Percentiles rank a stretch among this genome's conserved stretches.
Evolutionary conservation across 2,113 vertebrate species (phyloP).

Genomic region (Turnix velox): DNA sequence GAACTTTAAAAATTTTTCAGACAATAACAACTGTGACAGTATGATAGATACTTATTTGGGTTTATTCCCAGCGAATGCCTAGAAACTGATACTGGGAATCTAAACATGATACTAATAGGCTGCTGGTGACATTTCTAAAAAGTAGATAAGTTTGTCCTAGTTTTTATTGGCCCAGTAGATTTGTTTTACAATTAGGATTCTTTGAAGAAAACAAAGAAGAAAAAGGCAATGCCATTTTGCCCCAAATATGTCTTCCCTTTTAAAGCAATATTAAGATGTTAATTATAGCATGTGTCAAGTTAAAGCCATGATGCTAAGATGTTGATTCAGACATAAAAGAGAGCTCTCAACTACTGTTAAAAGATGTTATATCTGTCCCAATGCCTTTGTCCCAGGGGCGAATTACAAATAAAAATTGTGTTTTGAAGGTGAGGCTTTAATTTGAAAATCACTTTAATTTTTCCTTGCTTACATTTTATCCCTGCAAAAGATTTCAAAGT

Average conservation of each 20-base stretch:
- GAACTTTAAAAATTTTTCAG: slow-evolving; percentile 34
- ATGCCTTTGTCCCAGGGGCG: background rate
- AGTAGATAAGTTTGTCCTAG: background rate
- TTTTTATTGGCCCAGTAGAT: background rate
- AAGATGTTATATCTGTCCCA: background rate
- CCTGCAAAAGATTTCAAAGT: background rate
- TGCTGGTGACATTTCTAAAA: background rate
- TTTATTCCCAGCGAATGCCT: background rate
- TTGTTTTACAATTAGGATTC: background rate
- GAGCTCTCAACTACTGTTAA: background rate
- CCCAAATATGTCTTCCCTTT: background rate
- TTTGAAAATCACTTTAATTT: background rate
- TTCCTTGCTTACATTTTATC: background rate
- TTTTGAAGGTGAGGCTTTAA: background rate
- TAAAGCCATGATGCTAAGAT: background rate
- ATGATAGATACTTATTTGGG: background rate
- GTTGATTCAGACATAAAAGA: background rate
- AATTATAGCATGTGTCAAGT: background rate
- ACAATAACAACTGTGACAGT: background rate
- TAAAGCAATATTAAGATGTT: background rate
- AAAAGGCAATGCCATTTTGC: background rate
- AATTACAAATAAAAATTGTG: background rate
- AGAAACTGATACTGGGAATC: background rate
- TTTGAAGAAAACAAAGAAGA: background rate
- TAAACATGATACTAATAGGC: background rate